These are phyloP conservation scores for Hyposmocoma kahamanoa DNA, from an alignment of 1,140 invertebrate genomes.

Conservation along the genomic window DNA sequence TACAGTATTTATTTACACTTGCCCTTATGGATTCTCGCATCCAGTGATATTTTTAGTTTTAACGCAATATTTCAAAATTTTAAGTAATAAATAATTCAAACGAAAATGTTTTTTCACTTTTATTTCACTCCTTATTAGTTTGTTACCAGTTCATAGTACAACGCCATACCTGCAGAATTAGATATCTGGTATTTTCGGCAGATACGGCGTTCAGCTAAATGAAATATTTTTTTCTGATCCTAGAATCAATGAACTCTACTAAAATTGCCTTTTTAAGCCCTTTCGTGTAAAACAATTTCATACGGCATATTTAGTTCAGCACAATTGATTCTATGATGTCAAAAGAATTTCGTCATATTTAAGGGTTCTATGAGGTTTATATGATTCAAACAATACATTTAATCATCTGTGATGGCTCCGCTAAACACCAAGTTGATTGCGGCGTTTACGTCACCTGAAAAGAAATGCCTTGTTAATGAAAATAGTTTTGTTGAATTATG, in stretches of 20 bases:
- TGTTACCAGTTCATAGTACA: no score
- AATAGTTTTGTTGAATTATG: no score
- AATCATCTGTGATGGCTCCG: slow-evolving; percentile 58
- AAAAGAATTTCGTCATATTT: not conserved
- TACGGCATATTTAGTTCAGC: not conserved
- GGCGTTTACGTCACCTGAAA: slow-evolving; percentile 65
- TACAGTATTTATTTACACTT: slow-evolving; percentile 22
- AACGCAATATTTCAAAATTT: slow-evolving; percentile 34
- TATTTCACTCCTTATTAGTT: no score
- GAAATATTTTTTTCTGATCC: no score
- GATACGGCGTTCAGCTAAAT: no score
- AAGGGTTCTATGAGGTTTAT: no score
- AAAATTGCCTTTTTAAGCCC: no score
- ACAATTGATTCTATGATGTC: not conserved
- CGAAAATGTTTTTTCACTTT: slow-evolving; percentile 24
- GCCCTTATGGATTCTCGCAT: slow-evolving; percentile 36
- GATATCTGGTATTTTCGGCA: no score
- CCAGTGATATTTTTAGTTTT: slow-evolving; percentile 48
- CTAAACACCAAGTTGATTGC: slow-evolving; percentile 68
- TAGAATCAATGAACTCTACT: no score
- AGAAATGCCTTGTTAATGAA: no score
- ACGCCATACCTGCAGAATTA: no score
- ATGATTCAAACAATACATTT: slow-evolving; percentile 6
- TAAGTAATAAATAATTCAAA: slow-evolving; percentile 31
- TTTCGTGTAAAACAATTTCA: not conserved